Conservation (phyloP, 1,140 invertebrate species). For the Phymorhynchus buccinoides region DNA sequence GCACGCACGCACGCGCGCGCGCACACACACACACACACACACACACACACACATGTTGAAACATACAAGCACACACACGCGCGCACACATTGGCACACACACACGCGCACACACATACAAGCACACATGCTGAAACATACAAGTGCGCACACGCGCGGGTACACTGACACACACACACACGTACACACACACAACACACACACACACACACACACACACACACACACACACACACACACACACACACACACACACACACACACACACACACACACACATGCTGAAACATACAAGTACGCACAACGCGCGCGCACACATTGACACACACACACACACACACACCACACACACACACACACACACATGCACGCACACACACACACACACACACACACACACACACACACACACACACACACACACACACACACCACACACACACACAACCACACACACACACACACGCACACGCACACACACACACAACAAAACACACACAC, state of each 20-base stretch:
- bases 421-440: background rate
- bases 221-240: background rate
- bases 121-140: background rate
- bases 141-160: background rate
- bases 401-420: background rate
- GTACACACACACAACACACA: background rate
- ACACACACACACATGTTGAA: no score
- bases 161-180: background rate
- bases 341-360: background rate
- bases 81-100: background rate
- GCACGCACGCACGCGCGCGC: no score
- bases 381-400: constrained; percentile 10
- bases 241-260: background rate
- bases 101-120: background rate
- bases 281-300: no score
- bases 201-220: background rate
- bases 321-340: background rate
- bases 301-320: background rate
- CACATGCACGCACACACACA: background rate
- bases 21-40: no score
- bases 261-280: background rate
- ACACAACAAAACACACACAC: background rate
- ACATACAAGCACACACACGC: no score
- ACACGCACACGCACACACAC: background rate
- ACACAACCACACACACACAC: background rate